A percentile compares a stretch with the other conserved stretches of the same genome.
Conservation (phyloP, 2,888 invertebrate genomes). For the Nephrotoma guestfalica region DNA sequence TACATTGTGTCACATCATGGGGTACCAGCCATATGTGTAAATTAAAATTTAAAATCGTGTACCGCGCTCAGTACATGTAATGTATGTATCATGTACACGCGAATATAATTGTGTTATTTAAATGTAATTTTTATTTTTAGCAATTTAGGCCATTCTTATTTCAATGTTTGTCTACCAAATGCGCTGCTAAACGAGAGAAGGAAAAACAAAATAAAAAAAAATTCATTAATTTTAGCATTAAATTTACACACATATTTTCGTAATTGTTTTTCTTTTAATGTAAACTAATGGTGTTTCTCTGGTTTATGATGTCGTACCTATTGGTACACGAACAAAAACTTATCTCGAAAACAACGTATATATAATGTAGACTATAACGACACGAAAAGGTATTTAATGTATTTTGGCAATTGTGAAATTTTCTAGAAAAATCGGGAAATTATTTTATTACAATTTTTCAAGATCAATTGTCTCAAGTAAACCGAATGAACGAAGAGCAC, state of each 20-base stretch:
- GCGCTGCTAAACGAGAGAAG: neutral
- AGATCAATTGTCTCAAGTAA: neutral
- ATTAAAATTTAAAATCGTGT: no score
- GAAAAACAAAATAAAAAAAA: neutral
- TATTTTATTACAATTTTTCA: neutral
- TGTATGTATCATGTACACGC: neutral
- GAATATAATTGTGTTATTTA: neutral
- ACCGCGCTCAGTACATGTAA: neutral
- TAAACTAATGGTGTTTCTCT: neutral
- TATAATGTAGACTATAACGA: neutral
- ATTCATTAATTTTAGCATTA: neutral
- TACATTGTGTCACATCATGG: no score
- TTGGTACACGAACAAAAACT: neutral
- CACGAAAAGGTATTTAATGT: neutral
- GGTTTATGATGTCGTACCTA: neutral
- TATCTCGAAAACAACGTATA: no score
- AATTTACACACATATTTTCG: neutral
- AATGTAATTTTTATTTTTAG: neutral
- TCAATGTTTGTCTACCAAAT: neutral
- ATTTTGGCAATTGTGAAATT: neutral
- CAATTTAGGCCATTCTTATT: neutral
- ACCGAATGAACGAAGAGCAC: neutral
- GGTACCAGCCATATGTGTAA: no score
- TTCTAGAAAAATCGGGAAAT: neutral
- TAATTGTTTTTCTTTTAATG: neutral